A percentile compares a stretch with the other conserved stretches of the same genome.
These are phyloP conservation scores for Plectrocnemia conspersa DNA, from an alignment of 1,140 invertebrate genomes.

Conservation along the genomic window DNA sequence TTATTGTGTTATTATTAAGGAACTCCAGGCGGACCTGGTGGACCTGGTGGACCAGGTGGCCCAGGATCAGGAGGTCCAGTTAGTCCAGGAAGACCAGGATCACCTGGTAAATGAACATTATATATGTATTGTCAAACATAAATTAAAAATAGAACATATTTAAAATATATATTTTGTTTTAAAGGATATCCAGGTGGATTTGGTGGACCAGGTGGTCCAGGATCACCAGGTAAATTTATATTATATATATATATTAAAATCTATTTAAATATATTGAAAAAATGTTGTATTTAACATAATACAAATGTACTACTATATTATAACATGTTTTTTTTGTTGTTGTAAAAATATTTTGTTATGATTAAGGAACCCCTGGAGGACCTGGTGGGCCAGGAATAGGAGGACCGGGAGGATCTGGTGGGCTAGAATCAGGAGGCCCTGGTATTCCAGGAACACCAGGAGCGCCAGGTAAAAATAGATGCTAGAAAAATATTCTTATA, in stretches of 20 bases:
- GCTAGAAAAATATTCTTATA: background rate
- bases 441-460: constrained; percentile 11
- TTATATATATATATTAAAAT: too few species aligned
- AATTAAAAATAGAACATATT: too few species aligned
- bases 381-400: constrained; percentile 27
- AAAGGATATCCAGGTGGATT: constrained; percentile 16
- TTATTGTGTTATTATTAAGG: too few species aligned
- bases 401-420: constrained; percentile 4
- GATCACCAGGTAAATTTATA: constrained; percentile 9
- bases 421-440: background rate
- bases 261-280: too few species aligned
- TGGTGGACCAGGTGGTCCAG: constrained; percentile 5
- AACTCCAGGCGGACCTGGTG: constrained; percentile 17
- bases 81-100: constrained; percentile 11
- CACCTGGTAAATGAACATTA: too few species aligned
- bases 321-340: background rate
- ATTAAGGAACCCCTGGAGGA: constrained; percentile 19
- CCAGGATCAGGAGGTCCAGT: constrained; percentile 12
- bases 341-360: background rate
- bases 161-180: too few species aligned
- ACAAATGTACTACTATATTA: background rate
- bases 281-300: too few species aligned
- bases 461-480: background rate
- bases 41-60: constrained; percentile 16
- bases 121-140: too few species aligned